Base-by-base conservation (phyloP, 2,113 vertebrate genomes). In the Xiphias gladius region DNA sequence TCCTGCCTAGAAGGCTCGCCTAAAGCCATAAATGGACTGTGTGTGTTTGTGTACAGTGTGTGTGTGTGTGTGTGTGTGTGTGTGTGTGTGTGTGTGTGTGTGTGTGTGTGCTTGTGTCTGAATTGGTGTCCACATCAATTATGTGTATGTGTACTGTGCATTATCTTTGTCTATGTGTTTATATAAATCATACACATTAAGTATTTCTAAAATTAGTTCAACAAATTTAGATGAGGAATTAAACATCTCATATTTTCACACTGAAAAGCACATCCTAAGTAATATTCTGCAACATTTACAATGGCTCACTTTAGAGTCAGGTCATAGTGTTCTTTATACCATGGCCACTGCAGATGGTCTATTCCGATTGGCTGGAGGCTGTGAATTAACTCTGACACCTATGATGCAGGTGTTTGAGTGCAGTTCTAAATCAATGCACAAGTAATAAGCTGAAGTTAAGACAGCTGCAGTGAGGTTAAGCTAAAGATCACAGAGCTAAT, bases 1-100 rank as follows among this genome's bases (percentile, higher is more conserved):
- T 83, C 82, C 86, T 82, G 86, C 88, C 90, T 90, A 30, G 65
- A 73, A 89, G 91, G 73, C 75, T 88, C 12, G 82, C 92, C 87
- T 79, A 69, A 80, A 91, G 91, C 86, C 74, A 89, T 17, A 46
- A 73, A 64, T 52, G 64, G 73, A 70, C 26, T 30, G 67, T 48
- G 59, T 71, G 68, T 70, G 62, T 61, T 43, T 57, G 55, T 55
- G 54, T 41, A 48, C 67, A 39, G 5, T 7, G 68, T 70, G 61
- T 61, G 52, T 57, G 64, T 55, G 52, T 41, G 54, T 70, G 61
- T 74, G 62, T 54, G 68, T 54, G 61, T 81, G 55, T 28, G 67
- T 48, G 58, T 71, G 67, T 55, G 64, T 65, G 39, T 57, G 11
- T 70, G 59, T 65, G 41, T 52, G 61, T 61, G 52, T 57, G 64